A percentile compares a stretch with the other conserved stretches of the same genome.
Conservation (phyloP, 1,140 invertebrate genomes). For the Heliconius nattereri region DNA sequence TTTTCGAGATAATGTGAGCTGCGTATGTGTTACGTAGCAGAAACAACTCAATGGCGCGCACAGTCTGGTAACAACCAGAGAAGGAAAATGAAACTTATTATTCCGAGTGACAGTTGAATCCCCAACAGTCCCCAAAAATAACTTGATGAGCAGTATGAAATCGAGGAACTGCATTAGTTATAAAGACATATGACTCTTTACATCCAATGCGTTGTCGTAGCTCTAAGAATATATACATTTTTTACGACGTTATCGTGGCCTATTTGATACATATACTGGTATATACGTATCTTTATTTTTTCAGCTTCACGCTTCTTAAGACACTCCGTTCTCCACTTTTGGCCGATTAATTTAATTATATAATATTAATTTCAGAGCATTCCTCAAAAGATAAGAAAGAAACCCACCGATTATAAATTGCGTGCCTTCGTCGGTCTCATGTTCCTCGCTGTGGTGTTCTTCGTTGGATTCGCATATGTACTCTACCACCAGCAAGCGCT, state of each 20-base stretch:
- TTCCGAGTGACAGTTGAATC: neutral
- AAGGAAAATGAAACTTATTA: neutral
- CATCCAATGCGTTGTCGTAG: no score
- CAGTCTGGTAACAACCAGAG: no score
- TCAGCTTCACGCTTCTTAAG: neutral
- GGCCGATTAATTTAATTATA: no score
- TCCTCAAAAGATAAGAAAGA: conserved; percentile 83
- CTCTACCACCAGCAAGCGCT: conserved; percentile 91
- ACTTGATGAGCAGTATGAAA: no score
- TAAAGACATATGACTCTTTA: no score
- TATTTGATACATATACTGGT: no score
- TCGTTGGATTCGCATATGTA: conserved; percentile 91
- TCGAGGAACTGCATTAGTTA: no score
- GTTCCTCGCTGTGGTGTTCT: conserved; percentile 89
- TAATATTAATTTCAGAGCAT: conserved; percentile 74
- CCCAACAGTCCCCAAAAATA: neutral
- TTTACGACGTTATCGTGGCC: no score
- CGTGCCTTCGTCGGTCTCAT: conserved; percentile 90
- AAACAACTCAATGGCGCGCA: neutral
- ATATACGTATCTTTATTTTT: no score
- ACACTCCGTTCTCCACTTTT: no score
- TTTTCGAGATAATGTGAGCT: neutral
- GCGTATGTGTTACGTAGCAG: no score
- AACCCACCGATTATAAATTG: conserved; percentile 87
- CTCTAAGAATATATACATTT: no score